Base-by-base conservation (phyloP, 2,888 invertebrate genomes). In the Drosophila pegasa region DNA sequence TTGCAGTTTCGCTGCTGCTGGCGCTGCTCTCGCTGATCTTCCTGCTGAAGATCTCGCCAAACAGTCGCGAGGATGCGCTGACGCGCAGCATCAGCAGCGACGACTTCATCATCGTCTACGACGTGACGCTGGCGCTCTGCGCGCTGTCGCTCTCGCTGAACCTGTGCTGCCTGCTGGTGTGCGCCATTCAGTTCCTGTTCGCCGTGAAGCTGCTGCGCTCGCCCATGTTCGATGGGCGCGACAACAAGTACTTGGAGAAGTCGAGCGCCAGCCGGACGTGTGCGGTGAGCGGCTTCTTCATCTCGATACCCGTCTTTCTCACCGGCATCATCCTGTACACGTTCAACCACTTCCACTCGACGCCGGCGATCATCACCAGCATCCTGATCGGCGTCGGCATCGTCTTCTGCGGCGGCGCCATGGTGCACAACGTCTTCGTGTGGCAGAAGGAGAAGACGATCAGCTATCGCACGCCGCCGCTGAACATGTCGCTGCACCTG, bases 371-470 rank as follows among this genome's bases (percentile, higher is more conserved):
- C 80, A 96, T 97, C 58, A 97, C 97, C 16, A 97, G 97, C 80
- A 95, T 97, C 2, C 95, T 98, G 89, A 96, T 98, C 71, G 97
- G 97, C n/a, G 94, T 97, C 18, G 98, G 98, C 2, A 97, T 98
- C 69, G 94, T 98, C 41, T 98, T 98, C 93, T 97, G 98, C 91
- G 97, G 98, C 78, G 96, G 97, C 87, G 97, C 98, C 22, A 97
- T 98, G 95, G 97, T 98, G 18, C 98, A 98, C 93, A 98, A 98
- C 92, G 97, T 97, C 14, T 98, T 97, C 92, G 95, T 98, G 51
- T 98, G 98, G 98, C 97, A 98, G 92, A 96, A 95, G 91, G 97
- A 97, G 92, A 97, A 97, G 93, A 97, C 97, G 1, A 96, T 96
- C 81, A 95, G 96, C 56, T 96, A 96, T 31, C 90, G 94, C 9